Conservation (phyloP, 2,113 vertebrate genomes). For the Callospermophilus lateralis region DNA sequence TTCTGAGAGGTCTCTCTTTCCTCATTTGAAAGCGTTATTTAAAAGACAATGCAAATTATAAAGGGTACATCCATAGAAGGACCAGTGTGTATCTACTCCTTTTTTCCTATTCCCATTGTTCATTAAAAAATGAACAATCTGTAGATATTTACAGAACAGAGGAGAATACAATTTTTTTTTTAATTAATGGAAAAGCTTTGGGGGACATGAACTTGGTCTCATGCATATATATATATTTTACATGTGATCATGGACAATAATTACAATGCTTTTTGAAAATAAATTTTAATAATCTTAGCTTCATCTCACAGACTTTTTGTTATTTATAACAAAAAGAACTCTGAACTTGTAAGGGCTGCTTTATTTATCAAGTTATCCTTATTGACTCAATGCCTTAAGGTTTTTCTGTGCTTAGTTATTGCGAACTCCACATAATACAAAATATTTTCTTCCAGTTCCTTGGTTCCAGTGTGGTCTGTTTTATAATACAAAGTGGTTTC, state of each 20-base stretch:
- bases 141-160: neutral
- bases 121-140: neutral
- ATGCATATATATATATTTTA: neutral
- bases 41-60: neutral
- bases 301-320: neutral
- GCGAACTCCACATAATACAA: neutral
- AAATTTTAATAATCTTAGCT: neutral
- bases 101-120: neutral
- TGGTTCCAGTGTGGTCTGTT: neutral
- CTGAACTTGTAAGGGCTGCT: neutral
- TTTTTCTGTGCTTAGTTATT: neutral
- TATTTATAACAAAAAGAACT: neutral
- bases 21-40: neutral
- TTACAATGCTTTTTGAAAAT: slow-evolving; percentile 48
- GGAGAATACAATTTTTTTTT: neutral
- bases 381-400: neutral
- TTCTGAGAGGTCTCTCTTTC: neutral
- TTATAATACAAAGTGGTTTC: neutral
- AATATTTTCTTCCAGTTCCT: neutral
- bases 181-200: neutral
- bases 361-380: neutral
- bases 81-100: neutral
- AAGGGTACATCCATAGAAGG: neutral
- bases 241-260: neutral
- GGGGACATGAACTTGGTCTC: neutral